These are phyloP conservation scores for Ephydatia muelleri DNA, from an alignment of 37 sponge, comb jelly and placozoan species.

Conservation along the genomic window DNA sequence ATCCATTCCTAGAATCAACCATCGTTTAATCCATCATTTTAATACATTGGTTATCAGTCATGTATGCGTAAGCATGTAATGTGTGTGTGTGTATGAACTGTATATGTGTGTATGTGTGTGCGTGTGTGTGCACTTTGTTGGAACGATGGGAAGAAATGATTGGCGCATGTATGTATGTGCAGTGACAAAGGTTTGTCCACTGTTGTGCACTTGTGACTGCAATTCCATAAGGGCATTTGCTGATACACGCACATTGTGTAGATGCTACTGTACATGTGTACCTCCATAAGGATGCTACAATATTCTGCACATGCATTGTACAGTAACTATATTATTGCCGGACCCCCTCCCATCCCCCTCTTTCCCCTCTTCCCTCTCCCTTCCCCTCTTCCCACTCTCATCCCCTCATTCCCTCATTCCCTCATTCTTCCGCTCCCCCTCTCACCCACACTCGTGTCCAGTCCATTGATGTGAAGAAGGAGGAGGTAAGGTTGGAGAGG, in stretches of 20 bases:
- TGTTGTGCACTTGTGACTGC: neutral
- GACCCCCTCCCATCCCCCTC: neutral
- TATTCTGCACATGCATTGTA: neutral
- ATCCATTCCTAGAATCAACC: neutral
- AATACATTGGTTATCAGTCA: too few species aligned
- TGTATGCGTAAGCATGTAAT: too few species aligned
- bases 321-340: neutral
- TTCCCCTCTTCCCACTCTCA: neutral
- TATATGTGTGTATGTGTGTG: neutral
- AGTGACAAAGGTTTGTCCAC: neutral
- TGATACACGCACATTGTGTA: too few species aligned
- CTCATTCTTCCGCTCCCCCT: too few species aligned
- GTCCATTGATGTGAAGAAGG: slow-evolving; percentile 68
- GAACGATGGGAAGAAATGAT: too few species aligned
- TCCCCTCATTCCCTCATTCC: neutral
- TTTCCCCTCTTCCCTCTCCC: neutral
- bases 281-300: too few species aligned
- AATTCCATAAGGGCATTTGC: too few species aligned
- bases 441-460: slow-evolving; percentile 10
- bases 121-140: neutral
- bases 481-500: slow-evolving; percentile 52
- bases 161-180: too few species aligned
- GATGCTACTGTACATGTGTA: too few species aligned
- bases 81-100: neutral
- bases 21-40: too few species aligned